Evolutionary conservation across 2,888 invertebrate genomes (phyloP).

Genomic region (Leptinotarsa tumamoca): DNA sequence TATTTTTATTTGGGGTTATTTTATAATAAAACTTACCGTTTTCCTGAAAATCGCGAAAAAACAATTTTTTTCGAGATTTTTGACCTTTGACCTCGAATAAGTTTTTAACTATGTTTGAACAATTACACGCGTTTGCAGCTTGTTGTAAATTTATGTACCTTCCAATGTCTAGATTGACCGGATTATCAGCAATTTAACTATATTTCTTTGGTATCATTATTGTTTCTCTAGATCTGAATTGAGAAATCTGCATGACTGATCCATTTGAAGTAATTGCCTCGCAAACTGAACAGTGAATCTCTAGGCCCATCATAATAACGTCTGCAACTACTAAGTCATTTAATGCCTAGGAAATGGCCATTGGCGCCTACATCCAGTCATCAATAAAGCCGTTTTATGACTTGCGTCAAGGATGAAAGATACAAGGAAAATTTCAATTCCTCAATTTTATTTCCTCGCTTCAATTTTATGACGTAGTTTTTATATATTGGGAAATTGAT

Average conservation of each 20-base stretch:
- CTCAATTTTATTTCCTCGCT: not conserved
- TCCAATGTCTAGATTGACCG: too few species aligned
- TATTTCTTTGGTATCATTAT: not conserved
- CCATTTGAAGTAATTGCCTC: not conserved
- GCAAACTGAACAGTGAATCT: not conserved
- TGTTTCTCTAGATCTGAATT: not conserved
- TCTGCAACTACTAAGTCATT: not conserved
- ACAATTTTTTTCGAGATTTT: too few species aligned
- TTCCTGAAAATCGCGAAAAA: too few species aligned
- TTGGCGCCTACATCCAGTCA: constrained; percentile 4
- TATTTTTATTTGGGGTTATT: too few species aligned
- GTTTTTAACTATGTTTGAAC: too few species aligned
- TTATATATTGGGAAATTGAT: not conserved
- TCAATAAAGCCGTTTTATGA: constrained; percentile 4
- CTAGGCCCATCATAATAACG: not conserved
- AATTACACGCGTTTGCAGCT: too few species aligned
- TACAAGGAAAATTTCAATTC: not conserved
- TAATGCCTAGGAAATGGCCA: constrained; percentile 1
- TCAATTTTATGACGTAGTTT: not conserved
- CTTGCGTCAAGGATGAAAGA: not conserved
- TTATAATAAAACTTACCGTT: too few species aligned
- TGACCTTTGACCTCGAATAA: too few species aligned
- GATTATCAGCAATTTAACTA: too few species aligned
- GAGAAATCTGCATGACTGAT: not conserved
- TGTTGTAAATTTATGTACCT: too few species aligned